phyloP scores from a whole-genome alignment of 2,113 vertebrate genomes.

The Chinchilla lanigera region DNA sequence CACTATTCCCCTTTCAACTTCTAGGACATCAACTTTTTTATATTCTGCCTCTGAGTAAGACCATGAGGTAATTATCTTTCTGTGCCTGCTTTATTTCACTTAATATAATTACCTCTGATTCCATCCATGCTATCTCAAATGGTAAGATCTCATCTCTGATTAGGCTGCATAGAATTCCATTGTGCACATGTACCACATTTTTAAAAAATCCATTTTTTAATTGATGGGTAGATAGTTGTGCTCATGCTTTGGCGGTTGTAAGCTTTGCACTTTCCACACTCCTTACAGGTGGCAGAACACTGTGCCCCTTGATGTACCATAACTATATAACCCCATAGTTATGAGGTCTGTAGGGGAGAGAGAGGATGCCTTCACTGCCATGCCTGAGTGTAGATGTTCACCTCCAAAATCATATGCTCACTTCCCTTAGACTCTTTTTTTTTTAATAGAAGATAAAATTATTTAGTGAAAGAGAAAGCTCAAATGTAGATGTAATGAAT shows the following conservation, averaged over 20 bases:
- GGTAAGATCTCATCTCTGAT: not conserved
- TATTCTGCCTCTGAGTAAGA: not conserved
- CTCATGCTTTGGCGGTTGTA: not conserved
- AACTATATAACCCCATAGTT: not conserved
- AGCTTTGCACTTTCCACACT: not conserved
- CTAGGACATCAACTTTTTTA: not conserved
- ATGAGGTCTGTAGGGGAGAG: not conserved
- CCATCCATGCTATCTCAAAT: not conserved
- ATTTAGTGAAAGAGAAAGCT: not conserved
- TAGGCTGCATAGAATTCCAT: not conserved
- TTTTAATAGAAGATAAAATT: not conserved
- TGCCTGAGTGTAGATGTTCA: not conserved
- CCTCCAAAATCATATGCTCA: not conserved
- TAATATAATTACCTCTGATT: not conserved
- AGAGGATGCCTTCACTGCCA: not conserved
- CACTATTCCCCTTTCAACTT: not conserved
- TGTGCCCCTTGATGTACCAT: not conserved
- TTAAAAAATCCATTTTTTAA: not conserved
- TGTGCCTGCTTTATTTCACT: not conserved
- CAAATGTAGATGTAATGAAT: not conserved
- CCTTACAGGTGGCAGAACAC: not conserved
- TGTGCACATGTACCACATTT: not conserved
- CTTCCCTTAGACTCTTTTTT: not conserved
- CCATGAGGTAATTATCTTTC: not conserved
- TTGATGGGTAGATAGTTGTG: not conserved